These are phyloP conservation scores for Temnothorax rugatulus DNA, from an alignment of 2,888 invertebrate species.

Conservation along the genomic window DNA sequence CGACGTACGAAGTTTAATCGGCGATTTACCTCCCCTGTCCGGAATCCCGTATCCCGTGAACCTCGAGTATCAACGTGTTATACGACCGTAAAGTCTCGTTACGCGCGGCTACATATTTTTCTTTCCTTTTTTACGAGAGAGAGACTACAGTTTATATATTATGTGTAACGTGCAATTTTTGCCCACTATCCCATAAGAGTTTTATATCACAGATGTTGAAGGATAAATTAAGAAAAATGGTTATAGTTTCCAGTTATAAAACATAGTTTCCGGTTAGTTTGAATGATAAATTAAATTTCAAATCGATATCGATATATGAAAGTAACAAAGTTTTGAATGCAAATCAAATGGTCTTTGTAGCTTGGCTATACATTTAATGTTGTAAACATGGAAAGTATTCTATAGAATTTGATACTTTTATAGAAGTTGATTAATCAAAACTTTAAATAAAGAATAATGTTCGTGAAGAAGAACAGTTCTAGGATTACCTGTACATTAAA, in stretches of 20 bases:
- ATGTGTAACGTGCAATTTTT: not conserved
- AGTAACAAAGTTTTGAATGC: not conserved
- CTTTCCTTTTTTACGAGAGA: not conserved
- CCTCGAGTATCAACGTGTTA: constrained; percentile 38
- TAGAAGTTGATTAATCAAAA: not conserved
- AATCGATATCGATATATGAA: not conserved
- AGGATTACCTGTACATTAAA: not conserved
- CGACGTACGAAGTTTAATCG: constrained; percentile 54
- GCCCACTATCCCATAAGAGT: not conserved
- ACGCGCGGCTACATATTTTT: not conserved
- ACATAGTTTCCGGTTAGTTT: not conserved
- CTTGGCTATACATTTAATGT: not conserved
- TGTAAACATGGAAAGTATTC: too few relatives aligned
- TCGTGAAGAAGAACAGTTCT: not conserved
- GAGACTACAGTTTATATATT: not conserved
- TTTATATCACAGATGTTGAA: not conserved
- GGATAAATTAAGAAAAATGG: not conserved
- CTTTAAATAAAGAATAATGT: not conserved
- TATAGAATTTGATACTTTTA: not conserved
- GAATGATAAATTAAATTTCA: not conserved
- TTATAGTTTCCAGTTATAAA: constrained; percentile 7
- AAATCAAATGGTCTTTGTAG: not conserved
- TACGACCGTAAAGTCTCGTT: constrained; percentile 32
- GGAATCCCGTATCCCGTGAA: constrained; percentile 1
- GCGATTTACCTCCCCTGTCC: constrained; percentile 34